These are phyloP conservation scores for Lamproptera curius DNA, from an alignment of 2,888 invertebrate genomes.

Conservation along the genomic window DNA sequence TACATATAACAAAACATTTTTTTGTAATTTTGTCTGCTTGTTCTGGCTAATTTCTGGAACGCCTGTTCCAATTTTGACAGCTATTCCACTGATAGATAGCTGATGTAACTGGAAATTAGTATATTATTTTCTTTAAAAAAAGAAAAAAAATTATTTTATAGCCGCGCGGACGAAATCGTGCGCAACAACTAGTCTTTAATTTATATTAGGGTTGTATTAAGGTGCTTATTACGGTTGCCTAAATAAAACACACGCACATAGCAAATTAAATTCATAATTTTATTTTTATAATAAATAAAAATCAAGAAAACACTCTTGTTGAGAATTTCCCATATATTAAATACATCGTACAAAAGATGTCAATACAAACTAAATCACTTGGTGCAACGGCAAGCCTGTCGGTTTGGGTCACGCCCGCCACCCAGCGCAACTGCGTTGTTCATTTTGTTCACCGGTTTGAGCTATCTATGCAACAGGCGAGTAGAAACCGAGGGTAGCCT, in stretches of 20 bases:
- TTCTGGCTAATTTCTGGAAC: too few species aligned
- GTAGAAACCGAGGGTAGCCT: constrained; percentile 73
- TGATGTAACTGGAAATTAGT: too few species aligned
- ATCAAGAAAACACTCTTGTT: constrained; percentile 71
- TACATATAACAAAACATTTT: too few species aligned
- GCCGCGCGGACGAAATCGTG: too few species aligned
- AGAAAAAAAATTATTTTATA: too few species aligned
- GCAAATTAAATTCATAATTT: constrained; percentile 78
- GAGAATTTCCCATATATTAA: constrained; percentile 73
- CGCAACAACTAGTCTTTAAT: too few species aligned
- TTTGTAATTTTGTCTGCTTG: too few species aligned
- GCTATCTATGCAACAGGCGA: constrained; percentile 62
- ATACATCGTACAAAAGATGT: constrained; percentile 79
- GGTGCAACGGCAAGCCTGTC: constrained; percentile 78
- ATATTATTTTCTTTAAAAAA: too few species aligned
- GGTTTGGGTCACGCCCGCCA: constrained; percentile 53
- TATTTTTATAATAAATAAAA: constrained; percentile 78
- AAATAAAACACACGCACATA: constrained; percentile 39
- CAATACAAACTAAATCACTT: constrained; percentile 78
- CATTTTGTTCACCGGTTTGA: constrained; percentile 41
- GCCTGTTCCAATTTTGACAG: too few species aligned
- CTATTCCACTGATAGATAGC: too few species aligned
- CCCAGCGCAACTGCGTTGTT: constrained; percentile 22
- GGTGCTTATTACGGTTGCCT: not conserved
- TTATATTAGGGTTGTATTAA: too few species aligned